phyloP scores from a whole-genome alignment of 2,888 invertebrate genomes.

The Drosophila quinaria region DNA sequence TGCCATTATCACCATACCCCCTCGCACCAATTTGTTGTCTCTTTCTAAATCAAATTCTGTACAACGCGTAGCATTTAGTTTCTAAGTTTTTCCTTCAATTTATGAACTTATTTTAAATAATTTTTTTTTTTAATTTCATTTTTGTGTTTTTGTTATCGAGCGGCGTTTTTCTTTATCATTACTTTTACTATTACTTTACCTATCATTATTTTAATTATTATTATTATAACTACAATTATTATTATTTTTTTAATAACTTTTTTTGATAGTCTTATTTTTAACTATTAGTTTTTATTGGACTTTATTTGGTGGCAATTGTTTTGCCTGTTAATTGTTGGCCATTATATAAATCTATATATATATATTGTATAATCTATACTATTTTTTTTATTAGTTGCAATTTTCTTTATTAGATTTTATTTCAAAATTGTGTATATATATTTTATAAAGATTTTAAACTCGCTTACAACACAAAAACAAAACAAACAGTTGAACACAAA shows the following conservation, averaged over 20 bases:
- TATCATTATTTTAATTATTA: conserved; percentile 18
- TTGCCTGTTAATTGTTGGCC: conserved; percentile 64
- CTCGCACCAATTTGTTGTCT: conserved; percentile 54
- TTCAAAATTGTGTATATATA: conserved; percentile 20
- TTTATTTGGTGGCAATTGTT: conserved; percentile 44
- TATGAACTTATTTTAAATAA: conserved; percentile 3
- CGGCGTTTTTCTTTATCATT: conserved; percentile 18
- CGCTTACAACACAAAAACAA: conserved; percentile 24
- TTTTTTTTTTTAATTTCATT: conserved; percentile 19
- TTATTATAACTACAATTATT: conserved; percentile 22
- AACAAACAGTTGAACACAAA: conserved; percentile 21
- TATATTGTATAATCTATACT: not conserved
- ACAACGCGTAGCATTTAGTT: conserved; percentile 65
- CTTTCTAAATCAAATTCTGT: conserved; percentile 59
- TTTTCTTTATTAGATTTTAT: conserved; percentile 57
- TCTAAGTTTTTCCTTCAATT: conserved; percentile 28
- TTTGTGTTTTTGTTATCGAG: conserved; percentile 41
- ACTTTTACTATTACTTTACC: conserved; percentile 14
- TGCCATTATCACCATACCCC: conserved; percentile 22
- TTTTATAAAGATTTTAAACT: conserved; percentile 37
- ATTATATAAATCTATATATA: conserved; percentile 32
- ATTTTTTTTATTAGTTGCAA: conserved; percentile 49
- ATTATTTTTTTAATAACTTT: conserved; percentile 25
- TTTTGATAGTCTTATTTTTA: conserved; percentile 42
- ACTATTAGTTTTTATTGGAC: conserved; percentile 43